phyloP scores from a whole-genome alignment of 2,888 invertebrate genomes.

The Tenthredo mesomela region DNA sequence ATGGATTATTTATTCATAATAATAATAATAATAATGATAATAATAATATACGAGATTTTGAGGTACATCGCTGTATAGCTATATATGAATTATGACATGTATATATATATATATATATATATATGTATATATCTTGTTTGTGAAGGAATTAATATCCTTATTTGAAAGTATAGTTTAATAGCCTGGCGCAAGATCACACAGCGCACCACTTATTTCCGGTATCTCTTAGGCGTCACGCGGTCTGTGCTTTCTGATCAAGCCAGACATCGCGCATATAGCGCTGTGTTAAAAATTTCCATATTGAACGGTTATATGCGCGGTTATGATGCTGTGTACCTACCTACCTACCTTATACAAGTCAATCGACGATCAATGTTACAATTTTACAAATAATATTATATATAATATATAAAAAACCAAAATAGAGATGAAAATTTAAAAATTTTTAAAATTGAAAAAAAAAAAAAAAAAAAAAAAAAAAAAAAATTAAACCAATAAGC shows the following conservation, averaged over 20 bases:
- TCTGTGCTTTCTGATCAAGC: neutral
- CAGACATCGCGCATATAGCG: conserved; percentile 5
- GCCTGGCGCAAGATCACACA: neutral
- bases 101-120: neutral
- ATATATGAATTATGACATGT: too few species aligned
- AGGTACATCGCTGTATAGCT: too few species aligned
- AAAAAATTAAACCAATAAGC: too few species aligned
- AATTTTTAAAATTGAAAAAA: neutral
- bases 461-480: neutral
- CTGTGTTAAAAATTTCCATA: conserved; percentile 13
- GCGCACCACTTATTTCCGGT: conserved; percentile 24
- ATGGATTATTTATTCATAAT: neutral
- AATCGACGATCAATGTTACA: too few species aligned
- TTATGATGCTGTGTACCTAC: neutral
- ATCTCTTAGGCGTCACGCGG: conserved; percentile 28
- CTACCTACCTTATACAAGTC: too few species aligned
- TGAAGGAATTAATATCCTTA: neutral
- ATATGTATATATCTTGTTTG: neutral
- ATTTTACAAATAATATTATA: too few species aligned
- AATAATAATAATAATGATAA: neutral
- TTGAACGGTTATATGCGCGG: neutral
- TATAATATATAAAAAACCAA: too few species aligned
- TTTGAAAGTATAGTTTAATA: conserved; percentile 13
- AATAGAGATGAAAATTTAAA: neutral
- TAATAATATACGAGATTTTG: neutral